A percentile compares a stretch with the other conserved stretches of the same genome.
phyloP scores from a whole-genome alignment of 2,113 vertebrate genomes.

The Camelus bactrianus region DNA sequence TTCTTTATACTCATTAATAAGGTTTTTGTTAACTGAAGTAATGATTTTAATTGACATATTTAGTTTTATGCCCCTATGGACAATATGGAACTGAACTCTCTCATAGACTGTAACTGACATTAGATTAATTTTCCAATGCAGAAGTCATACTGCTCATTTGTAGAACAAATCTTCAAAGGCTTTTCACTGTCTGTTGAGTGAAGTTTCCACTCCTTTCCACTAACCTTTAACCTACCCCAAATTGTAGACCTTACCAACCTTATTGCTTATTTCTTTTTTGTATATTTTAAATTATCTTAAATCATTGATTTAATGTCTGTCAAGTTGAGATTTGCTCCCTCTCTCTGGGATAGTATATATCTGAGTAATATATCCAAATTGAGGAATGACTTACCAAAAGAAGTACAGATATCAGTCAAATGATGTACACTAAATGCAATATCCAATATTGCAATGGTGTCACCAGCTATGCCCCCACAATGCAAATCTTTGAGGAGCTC shows the following conservation, averaged over 20 bases:
- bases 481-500: neutral
- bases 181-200: neutral
- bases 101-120: neutral
- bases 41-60: neutral
- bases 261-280: neutral
- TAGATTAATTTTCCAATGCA: neutral
- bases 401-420: neutral
- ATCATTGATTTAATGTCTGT: neutral
- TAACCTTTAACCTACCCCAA: neutral
- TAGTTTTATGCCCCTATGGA: neutral
- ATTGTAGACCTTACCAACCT: neutral
- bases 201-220: neutral
- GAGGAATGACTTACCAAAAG: neutral
- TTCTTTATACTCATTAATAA: neutral
- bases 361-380: neutral
- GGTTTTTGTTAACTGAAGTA: neutral
- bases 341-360: neutral
- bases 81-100: neutral
- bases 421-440: neutral
- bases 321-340: neutral
- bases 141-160: neutral
- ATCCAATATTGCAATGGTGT: neutral
- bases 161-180: neutral
- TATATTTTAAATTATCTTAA: conserved; percentile 15
- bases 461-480: neutral